Evolutionary conservation across 2,797 vertebrate species (phyloP), one percentile per base, ranked within the genome.

Genomic region (Distichodus sexfasciatus): DNA sequence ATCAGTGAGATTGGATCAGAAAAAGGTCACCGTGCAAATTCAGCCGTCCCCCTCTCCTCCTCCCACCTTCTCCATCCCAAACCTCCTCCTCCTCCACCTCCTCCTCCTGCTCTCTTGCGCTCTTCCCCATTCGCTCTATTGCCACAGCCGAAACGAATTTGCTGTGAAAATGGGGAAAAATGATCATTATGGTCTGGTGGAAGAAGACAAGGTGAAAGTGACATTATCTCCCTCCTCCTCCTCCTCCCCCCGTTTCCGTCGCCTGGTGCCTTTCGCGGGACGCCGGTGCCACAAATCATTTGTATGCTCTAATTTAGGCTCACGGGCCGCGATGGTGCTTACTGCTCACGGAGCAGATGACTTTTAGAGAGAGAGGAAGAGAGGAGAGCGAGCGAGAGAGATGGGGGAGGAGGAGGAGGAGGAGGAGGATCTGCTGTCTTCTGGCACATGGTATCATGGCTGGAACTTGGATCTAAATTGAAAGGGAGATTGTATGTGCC

Each of bases 21-120:
- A 87, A 94, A 94, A 94, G 93, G 92, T 93, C 93, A 94, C 87
- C 77, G 88, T 92, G 91, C 88, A 92, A 91, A 94, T 75, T 74
- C 68, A 62, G 72, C 76, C 73, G 24, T 61, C 50, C 79, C 75
- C 69, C 61, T 72, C 73, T 60, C 57, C 77, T 40, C 72, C 82
- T 67, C 66, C 53, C 80, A 72, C 53, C 76, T 15, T 28, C 15
- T 12, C 63, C 15, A 53, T 58, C 66, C 43, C 23, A n/a, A n/a
- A 66, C 48, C 69, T 54, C 62, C 53, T 71, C 75, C 69, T n/a
- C 54, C 47, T 76, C 75, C 69, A 51, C 75, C 70, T 48, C 53
- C 79, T 47, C 74, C 81, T 71, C 40, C 26, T 63, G 33, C 74
- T 28, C 54, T 43, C 50, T 21, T 75, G 43, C 75, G 15, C 9